Evolutionary conservation across 2,113 vertebrate species (phyloP).

Genomic region (Misgurnus anguillicaudatus): DNA sequence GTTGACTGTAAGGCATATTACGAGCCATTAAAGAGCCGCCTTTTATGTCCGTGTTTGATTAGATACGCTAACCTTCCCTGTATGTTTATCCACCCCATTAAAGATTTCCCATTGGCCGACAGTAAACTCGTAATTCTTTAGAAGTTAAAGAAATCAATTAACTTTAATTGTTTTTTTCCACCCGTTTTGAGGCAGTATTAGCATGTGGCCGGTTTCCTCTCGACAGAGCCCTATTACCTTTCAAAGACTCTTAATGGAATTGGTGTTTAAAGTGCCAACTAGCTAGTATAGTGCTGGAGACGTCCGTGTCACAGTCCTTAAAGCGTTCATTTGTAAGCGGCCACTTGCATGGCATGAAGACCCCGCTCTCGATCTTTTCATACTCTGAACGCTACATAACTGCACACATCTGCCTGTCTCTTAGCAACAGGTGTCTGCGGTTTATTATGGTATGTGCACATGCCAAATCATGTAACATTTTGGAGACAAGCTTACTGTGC

Average conservation of each 20-base stretch:
- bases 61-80: not conserved
- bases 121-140: slow-evolving; percentile 10
- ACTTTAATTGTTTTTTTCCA: slow-evolving; percentile 36
- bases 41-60: not conserved
- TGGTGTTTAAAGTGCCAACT: slow-evolving; percentile 7
- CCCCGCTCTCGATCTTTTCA: not conserved
- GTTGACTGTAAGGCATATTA: too few relatives aligned
- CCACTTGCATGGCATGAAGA: not conserved
- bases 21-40: not conserved
- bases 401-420: slow-evolving; percentile 42
- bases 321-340: slow-evolving; percentile 13
- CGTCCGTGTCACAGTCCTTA: not conserved
- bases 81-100: slow-evolving; percentile 26
- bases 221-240: slow-evolving; percentile 20
- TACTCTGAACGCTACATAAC: not conserved
- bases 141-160: slow-evolving; percentile 32
- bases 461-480: slow-evolving; percentile 48
- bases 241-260: slow-evolving; percentile 24
- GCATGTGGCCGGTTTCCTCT: not conserved
- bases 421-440: slow-evolving; percentile 53
- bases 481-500: slow-evolving; percentile 1
- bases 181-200: slow-evolving; percentile 10
- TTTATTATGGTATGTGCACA: slow-evolving; percentile 35
- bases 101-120: slow-evolving; percentile 14
- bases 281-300: slow-evolving; percentile 1